Percentiles rank a stretch among this genome's conserved stretches.
phyloP scores from a whole-genome alignment of 2,888 invertebrate species.

The Metacarcinus magister region DNA sequence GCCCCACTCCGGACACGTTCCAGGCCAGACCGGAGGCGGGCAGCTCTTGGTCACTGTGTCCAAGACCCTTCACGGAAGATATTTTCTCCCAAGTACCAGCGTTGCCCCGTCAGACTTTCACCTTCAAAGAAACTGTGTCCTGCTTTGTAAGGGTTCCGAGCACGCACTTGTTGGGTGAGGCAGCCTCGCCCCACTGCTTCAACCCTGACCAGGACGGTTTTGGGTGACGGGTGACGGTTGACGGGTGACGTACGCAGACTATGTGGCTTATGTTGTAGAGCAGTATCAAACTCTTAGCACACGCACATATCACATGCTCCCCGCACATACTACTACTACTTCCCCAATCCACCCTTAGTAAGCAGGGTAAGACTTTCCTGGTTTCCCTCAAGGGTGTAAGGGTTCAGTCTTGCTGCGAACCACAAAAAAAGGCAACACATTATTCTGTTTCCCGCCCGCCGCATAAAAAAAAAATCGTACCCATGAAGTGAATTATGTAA shows the following conservation, averaged over 20 bases:
- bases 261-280: neutral
- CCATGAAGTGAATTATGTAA: neutral
- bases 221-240: neutral
- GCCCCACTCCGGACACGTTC: neutral
- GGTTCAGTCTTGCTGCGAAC: neutral
- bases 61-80: neutral
- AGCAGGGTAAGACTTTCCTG: neutral
- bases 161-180: neutral
- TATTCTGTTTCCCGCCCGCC: neutral
- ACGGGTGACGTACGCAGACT: too few relatives aligned
- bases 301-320: neutral
- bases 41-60: neutral
- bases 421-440: neutral
- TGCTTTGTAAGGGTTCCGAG: neutral
- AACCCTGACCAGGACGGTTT: neutral
- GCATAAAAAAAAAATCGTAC: neutral
- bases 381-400: neutral
- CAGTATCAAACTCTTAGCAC: neutral
- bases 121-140: constrained; percentile 1
- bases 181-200: neutral
- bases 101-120: neutral
- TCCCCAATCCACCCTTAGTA: neutral
- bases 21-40: neutral
- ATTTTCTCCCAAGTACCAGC: neutral
- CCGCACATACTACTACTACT: neutral